Evolutionary conservation across 2,113 vertebrate genomes (phyloP), one percentile per base, ranked within the genome.

Genomic region (Mastomys natalensis): DNA sequence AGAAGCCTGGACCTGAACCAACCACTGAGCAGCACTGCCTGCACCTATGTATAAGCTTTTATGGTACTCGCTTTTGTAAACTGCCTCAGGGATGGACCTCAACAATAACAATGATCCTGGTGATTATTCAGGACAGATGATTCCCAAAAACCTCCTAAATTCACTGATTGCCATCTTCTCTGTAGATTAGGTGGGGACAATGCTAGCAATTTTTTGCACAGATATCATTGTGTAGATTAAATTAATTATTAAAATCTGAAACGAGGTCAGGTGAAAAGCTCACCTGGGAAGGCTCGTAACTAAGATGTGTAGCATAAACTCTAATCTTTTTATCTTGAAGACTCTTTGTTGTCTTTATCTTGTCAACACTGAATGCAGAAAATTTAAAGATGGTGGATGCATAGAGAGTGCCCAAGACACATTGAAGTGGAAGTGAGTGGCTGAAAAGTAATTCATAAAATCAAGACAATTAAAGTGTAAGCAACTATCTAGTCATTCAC

Each of bases 391-490:
- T 58, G 0, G 40, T 78, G 11, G 37, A 53, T 72, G 40, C 48
- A n/a, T 24, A 73, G 72, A 58, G 21, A 89, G 4, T 53, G 43
- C 73, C 95, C 48, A 92, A 91, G 45, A n/a, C 22, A 77, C 24
- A 73, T 93, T 45, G 62, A 96, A 96, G 87, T 62, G 16, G 62
- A 87, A 97, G 31, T 55, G 22, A 90, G 1, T 87, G 74, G 68
- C 22, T 86, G 29, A 86, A 97, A 92, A 78, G 31, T 77, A 94
- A 90, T 93, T 87, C 86, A 66, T 60, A 60, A 93, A 94, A 31
- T 43, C 60, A 81, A 87, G 4, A 6, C 89, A 86, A 91, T 89
- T 70, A 94, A 82, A 86, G 21, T 26, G 58, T 72, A 89, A 76
- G 11, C 16, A 66, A 85, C 85, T 40, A 80, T 29, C 81, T 22